A percentile compares a stretch with the other conserved stretches of the same genome.
These are phyloP conservation scores for Chondrosia reniformis DNA, from an alignment of 37 sponge, comb jelly and placozoan genomes.

Conservation along the genomic window DNA sequence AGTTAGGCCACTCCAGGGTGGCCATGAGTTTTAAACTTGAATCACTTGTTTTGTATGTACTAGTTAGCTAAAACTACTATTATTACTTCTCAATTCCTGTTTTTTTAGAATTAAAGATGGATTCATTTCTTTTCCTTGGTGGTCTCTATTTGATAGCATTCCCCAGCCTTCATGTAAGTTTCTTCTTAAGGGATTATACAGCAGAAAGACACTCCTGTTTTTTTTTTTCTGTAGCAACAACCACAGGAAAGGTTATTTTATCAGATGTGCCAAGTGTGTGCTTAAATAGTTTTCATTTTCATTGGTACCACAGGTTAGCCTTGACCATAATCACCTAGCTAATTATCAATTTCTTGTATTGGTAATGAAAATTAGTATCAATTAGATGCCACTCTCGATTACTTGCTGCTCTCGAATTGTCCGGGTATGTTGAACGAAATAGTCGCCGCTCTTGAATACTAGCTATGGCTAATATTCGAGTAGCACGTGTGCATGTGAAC, in stretches of 20 bases:
- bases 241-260: background rate
- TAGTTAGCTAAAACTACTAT: background rate
- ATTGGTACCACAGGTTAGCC: constrained; percentile 79
- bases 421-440: too few relatives aligned
- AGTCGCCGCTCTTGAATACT: too few relatives aligned
- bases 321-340: too few relatives aligned
- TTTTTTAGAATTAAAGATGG: constrained; percentile 50
- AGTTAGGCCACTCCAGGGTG: too few relatives aligned
- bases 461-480: too few relatives aligned
- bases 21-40: too few relatives aligned
- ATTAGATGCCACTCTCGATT: too few relatives aligned
- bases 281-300: constrained; percentile 60
- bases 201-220: background rate
- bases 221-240: background rate
- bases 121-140: constrained; percentile 45
- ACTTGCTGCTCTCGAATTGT: too few relatives aligned
- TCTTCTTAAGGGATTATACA: background rate
- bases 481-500: background rate
- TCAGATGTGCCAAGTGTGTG: constrained; percentile 12
- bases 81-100: background rate
- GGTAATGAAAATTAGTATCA: too few relatives aligned
- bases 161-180: constrained; percentile 1
- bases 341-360: too few relatives aligned
- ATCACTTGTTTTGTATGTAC: background rate
- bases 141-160: constrained; percentile 8